These are phyloP conservation scores for Callipepla californica DNA, from an alignment of 2,113 vertebrate genomes.

Conservation along the genomic window DNA sequence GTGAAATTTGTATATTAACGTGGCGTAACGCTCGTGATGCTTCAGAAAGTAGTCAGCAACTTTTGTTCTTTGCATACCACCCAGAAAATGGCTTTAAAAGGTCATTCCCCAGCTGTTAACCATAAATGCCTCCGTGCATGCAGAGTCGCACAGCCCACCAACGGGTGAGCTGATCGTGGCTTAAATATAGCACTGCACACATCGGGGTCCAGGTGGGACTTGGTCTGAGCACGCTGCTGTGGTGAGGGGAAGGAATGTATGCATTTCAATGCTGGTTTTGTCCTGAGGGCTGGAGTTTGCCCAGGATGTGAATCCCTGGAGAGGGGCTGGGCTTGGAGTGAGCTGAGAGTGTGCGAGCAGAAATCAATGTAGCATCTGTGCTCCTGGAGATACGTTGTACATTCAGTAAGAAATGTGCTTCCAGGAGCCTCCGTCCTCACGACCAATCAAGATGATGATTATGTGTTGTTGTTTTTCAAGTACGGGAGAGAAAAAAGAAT, in stretches of 20 bases:
- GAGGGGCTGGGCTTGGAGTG: slow-evolving; percentile 5
- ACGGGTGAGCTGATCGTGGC: not conserved
- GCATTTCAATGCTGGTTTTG: slow-evolving; percentile 74
- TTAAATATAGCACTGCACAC: not conserved
- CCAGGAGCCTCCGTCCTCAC: slow-evolving; percentile 5
- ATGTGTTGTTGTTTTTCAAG: not conserved
- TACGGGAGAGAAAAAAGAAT: not conserved
- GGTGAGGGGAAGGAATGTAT: slow-evolving; percentile 61
- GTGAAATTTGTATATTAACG: not conserved
- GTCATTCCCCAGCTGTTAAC: not conserved
- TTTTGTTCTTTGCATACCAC: not conserved
- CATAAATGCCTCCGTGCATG: not conserved
- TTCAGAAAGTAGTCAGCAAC: not conserved
- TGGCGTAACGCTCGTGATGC: not conserved
- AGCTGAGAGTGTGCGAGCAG: slow-evolving; percentile 42
- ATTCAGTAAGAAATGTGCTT: slow-evolving; percentile 47
- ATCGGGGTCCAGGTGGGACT: slow-evolving; percentile 1
- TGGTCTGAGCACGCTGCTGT: not conserved
- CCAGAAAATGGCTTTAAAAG: not conserved
- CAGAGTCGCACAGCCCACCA: not conserved
- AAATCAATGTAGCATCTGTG: slow-evolving; percentile 59
- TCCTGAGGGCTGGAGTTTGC: slow-evolving; percentile 61
- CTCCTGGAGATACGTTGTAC: slow-evolving; percentile 4
- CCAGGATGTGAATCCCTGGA: slow-evolving; percentile 57
- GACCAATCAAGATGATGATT: slow-evolving; percentile 4